A percentile compares a stretch with the other conserved stretches of the same genome.
These are phyloP conservation scores for Erythrocercus mccallii DNA, from an alignment of 2,113 vertebrate genomes.

Conservation along the genomic window DNA sequence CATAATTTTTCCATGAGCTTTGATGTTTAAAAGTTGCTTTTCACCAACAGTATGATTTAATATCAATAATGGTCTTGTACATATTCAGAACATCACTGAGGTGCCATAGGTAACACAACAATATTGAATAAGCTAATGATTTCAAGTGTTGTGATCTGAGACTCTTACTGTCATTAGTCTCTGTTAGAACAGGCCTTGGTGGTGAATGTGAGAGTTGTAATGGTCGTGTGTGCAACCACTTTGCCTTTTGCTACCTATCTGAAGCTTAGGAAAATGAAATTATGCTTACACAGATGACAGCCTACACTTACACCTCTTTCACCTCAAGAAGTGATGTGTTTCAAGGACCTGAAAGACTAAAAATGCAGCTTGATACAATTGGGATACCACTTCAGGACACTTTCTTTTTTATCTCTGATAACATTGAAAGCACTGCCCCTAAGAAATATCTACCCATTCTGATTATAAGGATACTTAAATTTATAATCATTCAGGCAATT, in stretches of 20 bases:
- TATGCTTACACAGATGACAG: neutral
- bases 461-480: neutral
- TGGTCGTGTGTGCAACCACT: rapidly evolving
- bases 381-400: neutral
- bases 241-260: neutral
- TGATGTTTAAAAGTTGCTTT: neutral
- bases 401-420: neutral
- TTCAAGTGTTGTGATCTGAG: neutral
- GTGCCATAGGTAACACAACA: neutral
- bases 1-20: neutral
- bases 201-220: neutral
- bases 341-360: neutral
- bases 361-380: neutral
- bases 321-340: neutral
- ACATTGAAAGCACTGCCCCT: neutral
- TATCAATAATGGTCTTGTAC: neutral
- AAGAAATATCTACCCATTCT: neutral
- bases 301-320: neutral
- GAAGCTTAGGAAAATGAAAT: neutral
- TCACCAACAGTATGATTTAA: neutral
- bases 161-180: neutral
- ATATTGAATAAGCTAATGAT: neutral
- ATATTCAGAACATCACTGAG: neutral
- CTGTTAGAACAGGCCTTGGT: neutral
- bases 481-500: neutral